Evolutionary conservation across 2,888 invertebrate species (phyloP).

Genomic region (Dryocosmus kuriphilus): DNA sequence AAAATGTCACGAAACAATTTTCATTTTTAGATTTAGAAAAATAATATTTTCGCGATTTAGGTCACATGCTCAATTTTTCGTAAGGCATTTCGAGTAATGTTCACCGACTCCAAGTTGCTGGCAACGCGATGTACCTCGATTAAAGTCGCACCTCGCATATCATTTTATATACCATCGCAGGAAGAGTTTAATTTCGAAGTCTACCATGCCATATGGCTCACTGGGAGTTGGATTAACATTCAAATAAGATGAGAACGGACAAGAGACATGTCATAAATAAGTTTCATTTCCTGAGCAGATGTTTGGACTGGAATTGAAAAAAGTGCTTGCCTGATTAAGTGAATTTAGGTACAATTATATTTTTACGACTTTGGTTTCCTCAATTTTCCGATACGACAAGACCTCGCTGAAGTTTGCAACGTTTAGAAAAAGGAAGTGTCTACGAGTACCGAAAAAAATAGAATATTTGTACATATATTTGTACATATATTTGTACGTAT

Average conservation of each 20-base stretch:
- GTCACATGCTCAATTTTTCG: conserved; percentile 23
- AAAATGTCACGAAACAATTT: too few species aligned
- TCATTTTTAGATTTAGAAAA: neutral
- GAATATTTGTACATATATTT: too few species aligned
- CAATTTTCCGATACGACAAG: too few species aligned
- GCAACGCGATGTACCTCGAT: conserved; percentile 43
- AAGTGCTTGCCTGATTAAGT: neutral
- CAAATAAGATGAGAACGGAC: conserved; percentile 26
- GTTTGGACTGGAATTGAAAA: neutral
- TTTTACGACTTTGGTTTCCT: too few species aligned
- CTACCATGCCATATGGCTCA: neutral
- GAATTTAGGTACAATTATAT: too few species aligned
- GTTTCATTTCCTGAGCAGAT: conserved; percentile 2
- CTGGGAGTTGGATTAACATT: conserved; percentile 22
- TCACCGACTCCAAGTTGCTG: conserved; percentile 43
- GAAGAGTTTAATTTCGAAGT: conserved; percentile 17
- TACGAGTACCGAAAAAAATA: too few species aligned
- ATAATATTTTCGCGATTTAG: conserved; percentile 11
- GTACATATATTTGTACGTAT: too few species aligned
- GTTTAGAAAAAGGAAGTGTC: too few species aligned
- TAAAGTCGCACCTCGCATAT: conserved; percentile 48
- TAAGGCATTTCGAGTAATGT: conserved; percentile 17
- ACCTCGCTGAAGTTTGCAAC: too few species aligned
- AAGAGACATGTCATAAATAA: conserved; percentile 26
- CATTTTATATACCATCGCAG: conserved; percentile 29